phyloP scores from a whole-genome alignment of 2,113 vertebrate genomes.

The Corythornis madagascariensis region DNA sequence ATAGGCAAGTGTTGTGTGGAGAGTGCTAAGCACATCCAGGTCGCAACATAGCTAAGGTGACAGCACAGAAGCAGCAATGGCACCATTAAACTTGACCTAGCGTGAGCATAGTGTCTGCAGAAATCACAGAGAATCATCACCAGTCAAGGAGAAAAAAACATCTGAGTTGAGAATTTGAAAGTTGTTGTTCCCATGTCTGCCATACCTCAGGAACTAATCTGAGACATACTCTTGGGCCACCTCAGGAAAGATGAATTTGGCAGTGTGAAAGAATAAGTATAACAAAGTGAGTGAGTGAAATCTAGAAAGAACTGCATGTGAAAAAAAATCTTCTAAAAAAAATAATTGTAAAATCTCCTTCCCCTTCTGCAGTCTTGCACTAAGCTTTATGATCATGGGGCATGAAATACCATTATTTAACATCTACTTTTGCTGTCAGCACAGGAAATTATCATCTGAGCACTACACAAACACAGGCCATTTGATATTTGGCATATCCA shows the following conservation, averaged over 20 bases:
- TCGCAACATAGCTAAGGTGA: background rate
- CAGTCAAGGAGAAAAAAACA: background rate
- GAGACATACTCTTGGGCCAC: background rate
- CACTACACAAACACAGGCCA: background rate
- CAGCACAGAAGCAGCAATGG: background rate
- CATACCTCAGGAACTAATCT: background rate
- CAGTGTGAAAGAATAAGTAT: background rate
- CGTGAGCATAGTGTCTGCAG: background rate
- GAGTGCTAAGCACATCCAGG: background rate
- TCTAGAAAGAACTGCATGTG: background rate
- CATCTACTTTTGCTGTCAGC: background rate
- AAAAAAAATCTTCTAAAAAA: background rate
- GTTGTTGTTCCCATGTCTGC: background rate
- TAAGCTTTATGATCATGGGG: background rate
- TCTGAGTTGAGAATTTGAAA: fast-evolving
- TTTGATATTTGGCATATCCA: background rate
- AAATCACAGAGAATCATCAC: background rate
- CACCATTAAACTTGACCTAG: background rate
- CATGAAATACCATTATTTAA: background rate
- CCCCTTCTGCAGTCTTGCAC: background rate
- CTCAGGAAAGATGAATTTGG: background rate
- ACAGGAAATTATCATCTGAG: background rate
- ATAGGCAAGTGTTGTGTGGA: background rate
- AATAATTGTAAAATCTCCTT: background rate
- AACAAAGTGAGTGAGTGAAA: background rate